A percentile compares a stretch with the other conserved stretches of the same genome.
These are phyloP conservation scores for Bibio marci DNA, from an alignment of 2,888 invertebrate species.

Conservation along the genomic window DNA sequence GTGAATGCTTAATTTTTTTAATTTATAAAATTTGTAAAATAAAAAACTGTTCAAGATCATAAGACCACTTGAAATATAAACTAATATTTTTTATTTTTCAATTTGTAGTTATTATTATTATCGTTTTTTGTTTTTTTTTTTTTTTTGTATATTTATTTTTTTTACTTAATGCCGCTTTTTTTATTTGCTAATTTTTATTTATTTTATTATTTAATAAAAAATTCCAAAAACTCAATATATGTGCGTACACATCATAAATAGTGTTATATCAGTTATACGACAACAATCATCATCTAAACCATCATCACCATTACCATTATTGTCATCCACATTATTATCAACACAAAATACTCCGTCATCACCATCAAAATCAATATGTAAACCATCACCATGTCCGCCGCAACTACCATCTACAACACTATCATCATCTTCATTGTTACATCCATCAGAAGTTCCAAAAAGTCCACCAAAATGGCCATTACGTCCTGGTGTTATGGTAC, in stretches of 20 bases:
- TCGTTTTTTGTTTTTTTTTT: constrained; percentile 2
- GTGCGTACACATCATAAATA: constrained; percentile 2
- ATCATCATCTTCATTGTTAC: constrained; percentile 5
- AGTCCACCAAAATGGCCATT: constrained; percentile 56
- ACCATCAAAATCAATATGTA: no score
- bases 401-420: constrained; percentile 4
- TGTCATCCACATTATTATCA: background rate
- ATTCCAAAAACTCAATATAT: no score
- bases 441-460: constrained; percentile 19
- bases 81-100: no score
- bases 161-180: no score
- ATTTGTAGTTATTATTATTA: constrained; percentile 5
- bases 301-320: constrained; percentile 7
- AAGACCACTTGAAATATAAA: no score
- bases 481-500: constrained; percentile 74
- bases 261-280: constrained; percentile 6
- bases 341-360: no score
- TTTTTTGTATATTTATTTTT: background rate
- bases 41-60: no score
- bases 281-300: constrained; percentile 7
- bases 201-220: no score
- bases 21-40: no score
- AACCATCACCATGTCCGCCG: constrained; percentile 6
- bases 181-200: no score
- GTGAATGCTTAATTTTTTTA: no score